Evolutionary conservation across 2,797 vertebrate genomes (phyloP).

Genomic region (Sparus aurata): DNA sequence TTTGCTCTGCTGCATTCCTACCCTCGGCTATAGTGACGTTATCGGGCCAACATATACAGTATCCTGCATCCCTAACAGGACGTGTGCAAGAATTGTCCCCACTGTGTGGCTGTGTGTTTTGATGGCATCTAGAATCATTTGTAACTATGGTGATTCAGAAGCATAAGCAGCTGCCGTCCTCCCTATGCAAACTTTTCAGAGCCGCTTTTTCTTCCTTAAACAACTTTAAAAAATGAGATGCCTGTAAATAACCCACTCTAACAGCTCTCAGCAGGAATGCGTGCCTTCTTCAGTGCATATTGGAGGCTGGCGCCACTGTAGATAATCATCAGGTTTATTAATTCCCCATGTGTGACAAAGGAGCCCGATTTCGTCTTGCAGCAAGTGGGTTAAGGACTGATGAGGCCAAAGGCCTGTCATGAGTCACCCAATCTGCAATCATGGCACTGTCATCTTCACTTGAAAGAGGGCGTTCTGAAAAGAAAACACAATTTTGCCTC

Average conservation of each 20-base stretch:
- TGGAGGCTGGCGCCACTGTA: conserved; percentile 9
- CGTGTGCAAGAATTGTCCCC: neutral
- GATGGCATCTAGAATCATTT: neutral
- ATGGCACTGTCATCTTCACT: conserved; percentile 18
- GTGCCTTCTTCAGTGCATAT: neutral
- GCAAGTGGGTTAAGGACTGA: conserved; percentile 43
- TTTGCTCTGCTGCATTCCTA: too few relatives aligned
- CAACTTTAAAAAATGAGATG: conserved; percentile 2
- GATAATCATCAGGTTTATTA: conserved; percentile 31
- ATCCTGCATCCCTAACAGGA: too few relatives aligned
- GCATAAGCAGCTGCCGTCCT: neutral
- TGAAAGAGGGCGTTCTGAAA: conserved; percentile 19
- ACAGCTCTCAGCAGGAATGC: neutral
- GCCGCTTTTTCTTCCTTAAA: neutral
- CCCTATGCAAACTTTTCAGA: conserved; percentile 1
- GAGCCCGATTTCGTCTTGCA: conserved; percentile 17
- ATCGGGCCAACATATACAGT: too few relatives aligned
- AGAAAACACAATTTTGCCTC: conserved; percentile 26
- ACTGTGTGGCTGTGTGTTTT: neutral
- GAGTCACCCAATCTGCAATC: conserved; percentile 37
- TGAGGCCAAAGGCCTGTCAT: conserved; percentile 27
- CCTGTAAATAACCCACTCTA: conserved; percentile 14
- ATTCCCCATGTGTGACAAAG: conserved; percentile 33
- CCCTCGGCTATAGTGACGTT: too few relatives aligned
- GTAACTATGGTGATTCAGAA: neutral